Conservation (phyloP, 2,113 vertebrate species). For the Pollimyrus isidori region DNA sequence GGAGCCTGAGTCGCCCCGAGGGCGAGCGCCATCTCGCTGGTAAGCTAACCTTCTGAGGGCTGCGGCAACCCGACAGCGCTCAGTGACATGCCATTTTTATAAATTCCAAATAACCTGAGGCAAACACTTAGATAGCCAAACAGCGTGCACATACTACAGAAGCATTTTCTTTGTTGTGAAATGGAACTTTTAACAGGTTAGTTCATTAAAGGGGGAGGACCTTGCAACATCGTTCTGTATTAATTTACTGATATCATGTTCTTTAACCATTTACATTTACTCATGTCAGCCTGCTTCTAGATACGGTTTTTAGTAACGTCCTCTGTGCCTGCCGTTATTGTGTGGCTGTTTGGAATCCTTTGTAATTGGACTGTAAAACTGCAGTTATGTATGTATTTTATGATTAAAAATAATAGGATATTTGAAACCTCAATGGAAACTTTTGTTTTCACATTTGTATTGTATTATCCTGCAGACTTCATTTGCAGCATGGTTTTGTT, state of each 20-base stretch:
- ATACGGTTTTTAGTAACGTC: not conserved
- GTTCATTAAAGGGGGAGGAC: not conserved
- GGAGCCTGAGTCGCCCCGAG: not conserved
- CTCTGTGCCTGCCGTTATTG: not conserved
- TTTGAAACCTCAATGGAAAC: constrained; percentile 26
- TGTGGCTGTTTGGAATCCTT: not conserved
- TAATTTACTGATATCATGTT: not conserved
- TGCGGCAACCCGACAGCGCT: not conserved
- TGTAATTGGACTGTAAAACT: constrained; percentile 6
- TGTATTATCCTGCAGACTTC: constrained; percentile 39
- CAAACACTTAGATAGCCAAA: not conserved
- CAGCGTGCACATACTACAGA: not conserved
- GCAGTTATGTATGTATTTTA: constrained; percentile 16
- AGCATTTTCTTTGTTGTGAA: not conserved
- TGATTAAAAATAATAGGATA: constrained; percentile 12
- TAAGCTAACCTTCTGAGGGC: not conserved
- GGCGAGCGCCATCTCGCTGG: not conserved
- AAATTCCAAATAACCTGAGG: not conserved
- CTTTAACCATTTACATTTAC: not conserved
- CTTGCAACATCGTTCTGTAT: not conserved
- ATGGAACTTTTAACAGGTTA: not conserved
- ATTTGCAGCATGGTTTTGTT: constrained; percentile 54
- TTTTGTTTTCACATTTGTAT: constrained; percentile 33
- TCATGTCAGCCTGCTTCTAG: not conserved
- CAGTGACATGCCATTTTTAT: not conserved